Conservation (phyloP, 2,888 invertebrate species). For the Vanessa cardui region DNA sequence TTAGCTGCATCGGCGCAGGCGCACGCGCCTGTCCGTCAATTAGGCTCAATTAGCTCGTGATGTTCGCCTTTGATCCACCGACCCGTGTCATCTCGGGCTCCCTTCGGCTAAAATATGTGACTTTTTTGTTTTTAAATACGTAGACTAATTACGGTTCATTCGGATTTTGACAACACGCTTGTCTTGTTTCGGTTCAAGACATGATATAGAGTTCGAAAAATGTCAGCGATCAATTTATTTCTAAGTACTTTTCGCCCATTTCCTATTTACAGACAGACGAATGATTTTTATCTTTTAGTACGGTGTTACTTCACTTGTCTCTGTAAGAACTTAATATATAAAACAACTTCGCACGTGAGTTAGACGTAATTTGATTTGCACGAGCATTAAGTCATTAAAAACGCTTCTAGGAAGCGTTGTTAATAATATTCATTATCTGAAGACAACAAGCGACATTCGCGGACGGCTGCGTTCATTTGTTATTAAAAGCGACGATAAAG, state of each 20-base stretch:
- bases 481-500: slow-evolving; percentile 61
- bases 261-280: not conserved
- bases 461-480: slow-evolving; percentile 57
- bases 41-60: slow-evolving; percentile 65
- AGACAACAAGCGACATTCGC: slow-evolving; percentile 50
- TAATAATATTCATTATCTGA: slow-evolving; percentile 54
- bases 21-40: slow-evolving; percentile 67
- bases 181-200: not conserved
- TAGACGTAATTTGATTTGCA: slow-evolving; percentile 35
- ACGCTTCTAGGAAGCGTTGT: slow-evolving; percentile 58
- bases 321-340: not conserved
- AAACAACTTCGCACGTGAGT: slow-evolving; percentile 6
- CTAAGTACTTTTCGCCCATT: not conserved
- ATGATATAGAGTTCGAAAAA: too few species aligned
- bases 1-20: slow-evolving; percentile 49
- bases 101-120: slow-evolving; percentile 7
- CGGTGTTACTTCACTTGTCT: not conserved
- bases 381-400: slow-evolving; percentile 40
- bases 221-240: too few species aligned
- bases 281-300: not conserved
- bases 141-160: not conserved
- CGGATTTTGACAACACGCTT: not conserved
- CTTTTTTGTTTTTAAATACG: not conserved
- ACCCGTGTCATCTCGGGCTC: slow-evolving; percentile 42
- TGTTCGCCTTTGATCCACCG: slow-evolving; percentile 64